Base-by-base conservation (phyloP, 1,140 invertebrate genomes). In the Cecropterus lyciades region DNA sequence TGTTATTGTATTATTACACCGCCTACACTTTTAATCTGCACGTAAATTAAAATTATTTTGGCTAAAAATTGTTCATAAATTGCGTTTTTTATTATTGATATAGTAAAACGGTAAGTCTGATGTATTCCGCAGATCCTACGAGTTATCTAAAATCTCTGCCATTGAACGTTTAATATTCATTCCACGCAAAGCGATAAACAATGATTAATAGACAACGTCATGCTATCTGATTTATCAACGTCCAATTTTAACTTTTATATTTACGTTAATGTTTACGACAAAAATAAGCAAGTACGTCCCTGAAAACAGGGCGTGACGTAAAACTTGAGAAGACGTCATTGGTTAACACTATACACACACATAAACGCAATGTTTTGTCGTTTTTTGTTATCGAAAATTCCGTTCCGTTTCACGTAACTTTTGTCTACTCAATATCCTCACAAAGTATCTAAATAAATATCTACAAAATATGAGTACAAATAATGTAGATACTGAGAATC, bases 281-380 rank as follows among this genome's bases (percentile, higher is more conserved):
- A 85, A 87, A 84, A 86, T 86, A 86, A 80, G 77, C 71, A 77
- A 89, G 74, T 87, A 80, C 85, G 87, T 78, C 85, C 85, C 85
- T 89, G 87, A 89, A 87, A 84, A 79, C 70, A 69, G 78, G 85
- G 86, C 79, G 86, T 91, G 89, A 91, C 87, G 89, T 89, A 84
- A 82, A 88, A 76, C 69, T 55, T 51, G 43, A 71, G 70, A 45
- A 60, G 72, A 87, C 84, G 85, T 89, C 85, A 91, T 89, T 84
- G 80, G 75, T 71, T 73, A 85, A 75, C 67, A 75, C 57, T 69
- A 9, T 69, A 60, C 43, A 48, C 7, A 46, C 15, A 60, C 55
- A 67, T 75, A 72, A 69, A 65, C 30, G 9, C 75, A 70, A 67
- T 71, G 77, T 73, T 48, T 68, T 27, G 48, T 51, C 48, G 16